Evolutionary conservation across 2,888 invertebrate genomes (phyloP).

Genomic region (Cerastis leucographa): DNA sequence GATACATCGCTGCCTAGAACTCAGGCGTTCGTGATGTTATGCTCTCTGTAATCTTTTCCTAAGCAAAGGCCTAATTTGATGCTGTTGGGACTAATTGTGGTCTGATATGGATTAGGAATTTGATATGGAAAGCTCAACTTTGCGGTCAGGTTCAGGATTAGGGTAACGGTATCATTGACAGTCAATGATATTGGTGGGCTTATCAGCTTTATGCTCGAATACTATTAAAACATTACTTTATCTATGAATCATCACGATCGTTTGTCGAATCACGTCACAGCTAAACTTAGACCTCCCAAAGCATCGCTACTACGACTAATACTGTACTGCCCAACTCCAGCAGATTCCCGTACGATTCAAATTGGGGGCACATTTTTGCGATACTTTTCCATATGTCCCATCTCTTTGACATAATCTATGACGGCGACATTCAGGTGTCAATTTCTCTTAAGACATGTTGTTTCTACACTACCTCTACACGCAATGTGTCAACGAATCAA

Average conservation of each 20-base stretch:
- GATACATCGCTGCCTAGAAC: background rate
- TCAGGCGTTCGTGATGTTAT: background rate
- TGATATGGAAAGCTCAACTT: slow-evolving; percentile 22
- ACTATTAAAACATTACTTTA: background rate
- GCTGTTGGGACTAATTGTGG: slow-evolving; percentile 14
- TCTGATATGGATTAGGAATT: background rate
- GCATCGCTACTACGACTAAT: background rate
- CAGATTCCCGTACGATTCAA: too few species aligned
- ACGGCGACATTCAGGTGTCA: background rate
- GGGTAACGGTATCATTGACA: background rate
- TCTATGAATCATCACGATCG: background rate
- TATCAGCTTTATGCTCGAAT: background rate
- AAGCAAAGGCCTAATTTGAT: background rate
- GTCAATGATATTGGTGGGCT: slow-evolving; percentile 26
- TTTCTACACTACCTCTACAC: slow-evolving; percentile 27
- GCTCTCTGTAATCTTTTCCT: background rate
- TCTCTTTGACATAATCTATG: background rate
- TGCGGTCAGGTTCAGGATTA: slow-evolving; percentile 18
- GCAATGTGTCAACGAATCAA: slow-evolving; percentile 39
- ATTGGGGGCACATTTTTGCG: background rate
- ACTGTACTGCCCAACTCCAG: too few species aligned
- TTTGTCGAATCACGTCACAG: background rate
- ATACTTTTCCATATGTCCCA: background rate
- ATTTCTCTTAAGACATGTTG: slow-evolving; percentile 24
- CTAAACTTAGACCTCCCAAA: too few species aligned